Evolutionary conservation across 2,888 invertebrate species (phyloP), one percentile per base, ranked within the genome.

Genomic region (Mycogona germanica): DNA sequence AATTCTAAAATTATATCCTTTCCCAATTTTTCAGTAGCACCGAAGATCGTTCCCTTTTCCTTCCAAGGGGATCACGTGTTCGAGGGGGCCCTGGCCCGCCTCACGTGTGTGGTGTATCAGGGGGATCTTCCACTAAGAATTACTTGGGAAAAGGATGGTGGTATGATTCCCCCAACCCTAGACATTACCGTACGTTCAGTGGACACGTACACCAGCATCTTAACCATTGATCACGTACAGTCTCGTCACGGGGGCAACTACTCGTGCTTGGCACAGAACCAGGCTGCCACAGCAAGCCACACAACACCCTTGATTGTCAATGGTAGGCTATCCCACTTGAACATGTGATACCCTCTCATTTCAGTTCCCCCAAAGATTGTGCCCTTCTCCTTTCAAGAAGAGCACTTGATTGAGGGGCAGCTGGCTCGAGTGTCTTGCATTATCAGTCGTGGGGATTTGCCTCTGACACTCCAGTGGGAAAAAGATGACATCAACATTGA

Each of bases 41-140:
- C 51, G 38, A 51, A 51, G 41, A 83, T 84, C 78, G 83, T 82
- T 78, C 82, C 83, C 74, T 84, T 84, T 78, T 78, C 77, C 76
- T 84, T 84, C 76, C 51, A 51, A 51, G 83, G 82, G 73, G 82
- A 82, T 71, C 78, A 54, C 37, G 28, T 84, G 70, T 80, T 81
- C 70, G 82, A 83, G 75, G 82, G 82, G 73, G 82, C 82, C 80
- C 78, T 83, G 71, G 83, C 84, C 64, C 79, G 83, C 71, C 80
- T 82, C 69, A 80, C 84, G 70, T 84, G 84, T 74, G 82, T 83
- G 69, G 82, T 84, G 67, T 81, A 81, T 70, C 77, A 79, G 67
- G 84, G 86, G 64, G 86, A 87, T 74, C 79, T 81, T 65, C 87
- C 87, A 62, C 74, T 87, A 62, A 77, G 78, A 67, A 80, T 87